Percentiles rank a stretch among this genome's conserved stretches.
phyloP scores from a whole-genome alignment of 2,888 invertebrate genomes.

The Stegana nigrithorax region DNA sequence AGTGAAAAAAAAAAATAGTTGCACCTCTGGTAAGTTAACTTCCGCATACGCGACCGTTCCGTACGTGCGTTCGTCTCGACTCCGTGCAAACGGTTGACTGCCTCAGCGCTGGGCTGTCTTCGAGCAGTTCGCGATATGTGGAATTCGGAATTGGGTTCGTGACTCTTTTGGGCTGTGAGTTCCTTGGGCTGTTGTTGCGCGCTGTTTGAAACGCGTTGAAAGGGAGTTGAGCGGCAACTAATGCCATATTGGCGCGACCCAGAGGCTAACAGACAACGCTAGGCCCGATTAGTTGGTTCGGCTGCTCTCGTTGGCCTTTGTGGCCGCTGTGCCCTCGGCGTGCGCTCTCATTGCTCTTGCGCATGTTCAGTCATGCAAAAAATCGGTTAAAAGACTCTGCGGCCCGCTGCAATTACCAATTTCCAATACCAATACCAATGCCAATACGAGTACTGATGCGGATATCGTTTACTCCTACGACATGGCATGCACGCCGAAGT shows the following conservation, averaged over 20 bases:
- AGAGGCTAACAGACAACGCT: no score
- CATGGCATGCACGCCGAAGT: background rate
- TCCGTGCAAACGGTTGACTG: constrained; percentile 23
- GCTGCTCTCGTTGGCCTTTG: background rate
- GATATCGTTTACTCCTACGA: background rate
- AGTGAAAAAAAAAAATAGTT: background rate
- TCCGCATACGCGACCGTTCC: constrained; percentile 30
- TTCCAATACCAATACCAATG: constrained; percentile 6
- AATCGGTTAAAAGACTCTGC: no score
- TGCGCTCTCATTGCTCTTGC: constrained; percentile 49
- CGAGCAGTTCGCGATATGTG: no score
- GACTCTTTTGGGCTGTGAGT: background rate
- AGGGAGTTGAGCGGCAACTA: constrained; percentile 30
- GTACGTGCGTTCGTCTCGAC: constrained; percentile 22
- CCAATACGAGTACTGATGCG: no score
- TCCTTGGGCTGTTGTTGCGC: constrained; percentile 2
- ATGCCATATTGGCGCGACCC: constrained; percentile 6
- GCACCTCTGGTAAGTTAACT: no score
- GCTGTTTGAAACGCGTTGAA: background rate
- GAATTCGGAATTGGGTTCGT: background rate
- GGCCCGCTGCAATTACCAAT: constrained; percentile 15
- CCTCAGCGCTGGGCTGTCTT: background rate
- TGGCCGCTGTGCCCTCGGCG: no score
- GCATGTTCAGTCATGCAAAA: constrained; percentile 58
- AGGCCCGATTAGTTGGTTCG: no score